Evolutionary conservation across 2,113 vertebrate species (phyloP).

Genomic region (Xiphorhynchus elegans): DNA sequence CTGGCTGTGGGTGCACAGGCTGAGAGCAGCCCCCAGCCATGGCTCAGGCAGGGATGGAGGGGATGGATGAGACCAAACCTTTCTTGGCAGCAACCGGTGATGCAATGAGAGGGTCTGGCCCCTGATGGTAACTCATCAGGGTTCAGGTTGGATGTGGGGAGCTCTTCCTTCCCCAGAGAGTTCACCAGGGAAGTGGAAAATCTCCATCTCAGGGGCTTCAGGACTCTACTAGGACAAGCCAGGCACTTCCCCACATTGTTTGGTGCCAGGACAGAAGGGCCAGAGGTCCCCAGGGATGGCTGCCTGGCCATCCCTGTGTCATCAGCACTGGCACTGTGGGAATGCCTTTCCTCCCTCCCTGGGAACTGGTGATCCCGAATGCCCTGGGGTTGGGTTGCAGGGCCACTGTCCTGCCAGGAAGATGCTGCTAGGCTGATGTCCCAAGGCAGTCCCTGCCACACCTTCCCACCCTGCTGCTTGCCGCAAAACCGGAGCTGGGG

Average conservation of each 20-base stretch:
- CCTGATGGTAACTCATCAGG: accelerated
- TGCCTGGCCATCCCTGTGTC: neutral
- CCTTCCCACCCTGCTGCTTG: neutral
- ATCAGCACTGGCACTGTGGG: accelerated
- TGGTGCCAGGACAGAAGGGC: neutral
- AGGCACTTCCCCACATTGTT: neutral
- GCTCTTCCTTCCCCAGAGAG: neutral
- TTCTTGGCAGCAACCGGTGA: neutral
- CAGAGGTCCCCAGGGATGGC: accelerated
- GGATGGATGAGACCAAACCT: neutral
- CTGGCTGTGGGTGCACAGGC: neutral
- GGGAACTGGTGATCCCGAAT: neutral
- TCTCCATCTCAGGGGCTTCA: neutral
- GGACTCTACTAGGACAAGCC: neutral
- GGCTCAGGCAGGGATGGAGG: neutral
- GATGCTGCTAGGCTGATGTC: neutral
- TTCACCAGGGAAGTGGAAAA: neutral
- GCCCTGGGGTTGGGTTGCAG: accelerated
- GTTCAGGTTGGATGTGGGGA: neutral
- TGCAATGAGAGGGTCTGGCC: accelerated
- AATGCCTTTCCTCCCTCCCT: neutral
- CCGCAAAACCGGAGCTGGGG: neutral
- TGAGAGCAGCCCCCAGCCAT: accelerated
- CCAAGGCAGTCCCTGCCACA: neutral
- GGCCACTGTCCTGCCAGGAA: accelerated